Evolutionary conservation across 1,140 invertebrate genomes (phyloP).

Genomic region (Vanessa atalanta): DNA sequence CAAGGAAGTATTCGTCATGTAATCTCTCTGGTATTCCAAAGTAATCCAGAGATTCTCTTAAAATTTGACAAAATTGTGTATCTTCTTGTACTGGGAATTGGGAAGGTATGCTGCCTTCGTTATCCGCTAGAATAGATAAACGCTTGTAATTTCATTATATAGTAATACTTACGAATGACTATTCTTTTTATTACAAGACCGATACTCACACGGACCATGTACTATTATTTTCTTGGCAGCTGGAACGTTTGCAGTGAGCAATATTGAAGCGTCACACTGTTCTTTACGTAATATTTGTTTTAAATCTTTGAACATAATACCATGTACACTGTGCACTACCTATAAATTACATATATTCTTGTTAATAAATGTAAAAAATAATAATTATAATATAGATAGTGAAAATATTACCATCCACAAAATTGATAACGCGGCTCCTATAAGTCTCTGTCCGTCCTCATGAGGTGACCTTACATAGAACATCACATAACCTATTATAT

Average conservation of each 20-base stretch:
- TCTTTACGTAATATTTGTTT: constrained; percentile 99
- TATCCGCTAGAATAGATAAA: constrained; percentile 82
- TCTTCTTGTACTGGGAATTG: constrained; percentile 99
- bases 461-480: constrained; percentile 98
- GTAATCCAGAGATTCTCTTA: constrained; percentile 97
- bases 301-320: constrained; percentile 99
- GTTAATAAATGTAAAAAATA: neutral
- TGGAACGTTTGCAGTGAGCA: constrained; percentile 98
- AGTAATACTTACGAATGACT: too few species aligned
- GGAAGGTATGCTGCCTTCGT: constrained; percentile 97
- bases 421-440: constrained; percentile 95
- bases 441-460: constrained; percentile 95
- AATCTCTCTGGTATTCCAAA: constrained; percentile 96
- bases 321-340: constrained; percentile 98
- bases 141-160: too few species aligned
- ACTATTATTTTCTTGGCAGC: constrained; percentile 99
- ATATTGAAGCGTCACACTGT: constrained; percentile 98
- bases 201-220: constrained; percentile 88
- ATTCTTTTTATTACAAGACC: neutral
- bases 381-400: neutral
- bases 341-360: constrained; percentile 56
- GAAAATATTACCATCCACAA: constrained; percentile 93
- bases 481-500: constrained; percentile 99
- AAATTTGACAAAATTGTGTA: constrained; percentile 97
- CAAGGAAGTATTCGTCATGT: constrained; percentile 95